A percentile compares a stretch with the other conserved stretches of the same genome.
phyloP scores from a whole-genome alignment of 2,113 vertebrate species.

The Platichthys flesus region DNA sequence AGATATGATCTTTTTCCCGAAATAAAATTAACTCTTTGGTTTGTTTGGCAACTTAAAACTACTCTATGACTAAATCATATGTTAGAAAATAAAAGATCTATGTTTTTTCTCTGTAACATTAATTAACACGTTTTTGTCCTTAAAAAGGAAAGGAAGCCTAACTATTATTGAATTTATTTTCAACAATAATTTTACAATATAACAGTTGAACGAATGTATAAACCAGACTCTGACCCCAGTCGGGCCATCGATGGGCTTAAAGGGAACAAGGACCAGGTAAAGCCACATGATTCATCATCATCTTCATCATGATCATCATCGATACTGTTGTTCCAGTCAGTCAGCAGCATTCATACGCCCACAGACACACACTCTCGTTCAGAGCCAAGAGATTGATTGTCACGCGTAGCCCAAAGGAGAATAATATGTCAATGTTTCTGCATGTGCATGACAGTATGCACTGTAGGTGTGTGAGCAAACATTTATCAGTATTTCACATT shows the following conservation, averaged over 20 bases:
- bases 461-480: slow-evolving; percentile 48
- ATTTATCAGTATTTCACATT: neutral
- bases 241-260: no score
- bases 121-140: neutral
- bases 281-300: slow-evolving; percentile 52
- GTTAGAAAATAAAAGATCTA: no score
- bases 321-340: slow-evolving; percentile 82
- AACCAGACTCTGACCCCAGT: neutral
- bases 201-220: neutral
- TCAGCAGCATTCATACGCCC: slow-evolving; percentile 68
- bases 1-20: no score
- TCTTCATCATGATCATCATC: neutral
- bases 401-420: slow-evolving; percentile 93
- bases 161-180: neutral
- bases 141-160: neutral
- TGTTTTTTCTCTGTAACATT: no score
- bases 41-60: no score
- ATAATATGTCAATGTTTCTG: slow-evolving; percentile 91
- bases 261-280: neutral
- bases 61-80: no score
- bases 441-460: slow-evolving; percentile 22
- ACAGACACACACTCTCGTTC: slow-evolving; percentile 9
- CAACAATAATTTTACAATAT: neutral
- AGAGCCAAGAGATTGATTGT: slow-evolving; percentile 92
- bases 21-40: no score